Evolutionary conservation across 1,140 invertebrate genomes (phyloP), one percentile per base, ranked within the genome.

Genomic region (Palaemon carinicauda): DNA sequence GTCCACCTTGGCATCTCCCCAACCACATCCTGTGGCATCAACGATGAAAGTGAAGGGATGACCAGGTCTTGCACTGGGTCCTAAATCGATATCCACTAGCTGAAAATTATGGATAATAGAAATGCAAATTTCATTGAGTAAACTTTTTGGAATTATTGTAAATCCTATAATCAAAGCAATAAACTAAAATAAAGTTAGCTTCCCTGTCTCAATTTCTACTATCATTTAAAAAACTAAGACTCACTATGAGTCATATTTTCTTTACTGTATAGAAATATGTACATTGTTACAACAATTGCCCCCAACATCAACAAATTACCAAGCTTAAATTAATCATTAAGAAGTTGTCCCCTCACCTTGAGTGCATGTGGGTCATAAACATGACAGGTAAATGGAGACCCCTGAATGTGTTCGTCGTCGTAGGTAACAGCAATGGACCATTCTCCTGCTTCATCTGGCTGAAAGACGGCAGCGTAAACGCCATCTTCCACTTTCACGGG

Each of bases 381-480:
- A 91, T 98, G 97, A 91, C 98, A 99, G 1, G 96, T 96, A 92
- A 99, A 99, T 3, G 98, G 98, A 79, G 97, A 97, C 71, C 98
- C 98, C 91, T 97, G 95, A 89, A 99, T 99, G 91, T 99, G 97
- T 90, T 97, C 95, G 53, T 96, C 97, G 90, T 98, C 97, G 91
- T 99, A 99, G 27, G 96, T 95, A 84, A 99, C 98, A 87, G 96
- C 96, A 78, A 99, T 98, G 89, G 96, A 95, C 98, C 98, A 99
- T 90, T 98, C 96, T 90, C 98, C 98, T 73, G 97, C 95, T 93
- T 99, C 98, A 89, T 98, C 96, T 7, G 98, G 98, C 91, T 97
- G 96, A 91, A 99, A 99, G 87, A 96, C 98, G 77, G 98, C 97
- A 87, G 96, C 96, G 91, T 97, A 97, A 21, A 96, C 95, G 85